Percentiles rank a stretch among this genome's conserved stretches.
Evolutionary conservation across 2,797 vertebrate species (phyloP).

Genomic region (Margarornis squamiger): DNA sequence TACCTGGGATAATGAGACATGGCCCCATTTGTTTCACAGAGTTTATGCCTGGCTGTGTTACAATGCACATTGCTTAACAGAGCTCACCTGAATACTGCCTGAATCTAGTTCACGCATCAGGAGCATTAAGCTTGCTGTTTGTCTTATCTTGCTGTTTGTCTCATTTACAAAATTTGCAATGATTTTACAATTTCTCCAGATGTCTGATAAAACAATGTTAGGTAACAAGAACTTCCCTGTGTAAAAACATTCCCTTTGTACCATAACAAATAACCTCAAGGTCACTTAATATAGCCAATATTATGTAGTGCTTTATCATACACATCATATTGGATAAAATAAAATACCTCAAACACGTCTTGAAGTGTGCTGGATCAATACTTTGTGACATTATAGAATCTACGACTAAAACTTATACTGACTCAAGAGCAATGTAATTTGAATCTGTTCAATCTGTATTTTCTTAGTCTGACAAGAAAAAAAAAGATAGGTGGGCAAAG

Average conservation of each 20-base stretch:
- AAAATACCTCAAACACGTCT: background rate
- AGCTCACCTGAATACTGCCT: background rate
- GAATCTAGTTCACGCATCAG: background rate
- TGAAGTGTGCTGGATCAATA: background rate
- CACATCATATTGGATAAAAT: background rate
- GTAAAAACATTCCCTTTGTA: background rate
- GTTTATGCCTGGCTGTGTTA: background rate
- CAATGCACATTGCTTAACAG: background rate
- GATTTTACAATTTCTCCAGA: background rate
- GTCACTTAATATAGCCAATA: background rate
- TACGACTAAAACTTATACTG: background rate
- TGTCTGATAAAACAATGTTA: accelerated
- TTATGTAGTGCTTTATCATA: background rate
- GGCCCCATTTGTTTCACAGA: accelerated
- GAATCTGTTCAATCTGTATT: background rate
- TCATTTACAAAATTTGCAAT: background rate
- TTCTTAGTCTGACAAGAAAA: background rate
- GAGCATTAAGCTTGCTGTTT: background rate
- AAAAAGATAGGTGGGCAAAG: background rate
- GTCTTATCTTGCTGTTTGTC: background rate
- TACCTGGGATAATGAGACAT: background rate
- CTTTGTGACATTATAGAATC: background rate
- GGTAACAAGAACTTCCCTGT: background rate
- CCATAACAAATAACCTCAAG: background rate
- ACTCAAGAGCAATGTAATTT: background rate